Conservation (phyloP, 2,888 invertebrate genomes). For the Alcis repandata region DNA sequence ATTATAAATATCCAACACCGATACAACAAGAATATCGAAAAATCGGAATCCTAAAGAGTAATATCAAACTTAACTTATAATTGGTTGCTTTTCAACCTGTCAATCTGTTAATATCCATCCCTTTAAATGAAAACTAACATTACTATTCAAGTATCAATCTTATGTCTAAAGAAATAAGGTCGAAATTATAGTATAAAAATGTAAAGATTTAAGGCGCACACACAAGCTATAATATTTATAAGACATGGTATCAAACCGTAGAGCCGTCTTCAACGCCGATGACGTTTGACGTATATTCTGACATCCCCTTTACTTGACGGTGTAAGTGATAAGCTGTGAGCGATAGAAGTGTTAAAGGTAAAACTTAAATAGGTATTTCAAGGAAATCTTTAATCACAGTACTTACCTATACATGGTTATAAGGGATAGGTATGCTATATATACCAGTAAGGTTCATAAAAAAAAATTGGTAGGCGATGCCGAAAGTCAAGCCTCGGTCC, state of each 20-base stretch:
- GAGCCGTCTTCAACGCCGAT: conserved; percentile 83
- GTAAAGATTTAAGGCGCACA: conserved; percentile 61
- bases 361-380: too few species aligned
- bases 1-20: conserved; percentile 79
- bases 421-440: too few species aligned
- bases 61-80: conserved; percentile 83
- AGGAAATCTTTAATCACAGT: too few species aligned
- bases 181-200: conserved; percentile 42
- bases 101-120: conserved; percentile 59
- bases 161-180: conserved; percentile 34
- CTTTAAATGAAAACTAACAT: conserved; percentile 45
- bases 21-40: conserved; percentile 81
- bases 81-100: conserved; percentile 75
- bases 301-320: conserved; percentile 60
- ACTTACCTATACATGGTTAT: too few species aligned
- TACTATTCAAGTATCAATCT: conserved; percentile 42
- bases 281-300: conserved; percentile 85
- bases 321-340: conserved; percentile 30
- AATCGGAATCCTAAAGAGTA: conserved; percentile 81
- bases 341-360: neutral
- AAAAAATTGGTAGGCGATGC: too few species aligned
- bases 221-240: conserved; percentile 80
- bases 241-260: conserved; percentile 83
- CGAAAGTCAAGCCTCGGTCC: too few species aligned
- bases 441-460: too few species aligned